phyloP scores from a whole-genome alignment of 2,888 invertebrate genomes.

The Congeria kusceri region DNA sequence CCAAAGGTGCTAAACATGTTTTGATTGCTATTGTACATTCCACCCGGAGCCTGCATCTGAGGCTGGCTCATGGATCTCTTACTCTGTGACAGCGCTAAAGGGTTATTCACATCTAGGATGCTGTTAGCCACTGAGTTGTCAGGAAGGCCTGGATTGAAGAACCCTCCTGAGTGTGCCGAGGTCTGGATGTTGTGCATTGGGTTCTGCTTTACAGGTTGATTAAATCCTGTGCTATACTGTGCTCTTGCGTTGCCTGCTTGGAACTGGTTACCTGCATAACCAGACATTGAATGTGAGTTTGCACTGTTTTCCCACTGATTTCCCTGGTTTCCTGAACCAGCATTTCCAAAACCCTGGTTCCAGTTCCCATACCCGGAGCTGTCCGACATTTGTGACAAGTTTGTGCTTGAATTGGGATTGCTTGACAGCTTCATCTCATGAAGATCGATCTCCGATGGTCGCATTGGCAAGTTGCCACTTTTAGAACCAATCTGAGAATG shows the following conservation, averaged over 20 bases:
- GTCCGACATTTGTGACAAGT: slow-evolving; percentile 30
- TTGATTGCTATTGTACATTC: not conserved
- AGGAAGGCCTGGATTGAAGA: not conserved
- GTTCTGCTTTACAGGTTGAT: no score
- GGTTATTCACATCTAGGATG: not conserved
- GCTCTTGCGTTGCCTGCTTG: not conserved
- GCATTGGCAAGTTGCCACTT: slow-evolving; percentile 26
- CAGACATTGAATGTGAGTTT: not conserved
- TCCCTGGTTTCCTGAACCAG: slow-evolving; percentile 15
- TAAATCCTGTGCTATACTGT: not conserved
- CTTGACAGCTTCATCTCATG: slow-evolving; percentile 55
- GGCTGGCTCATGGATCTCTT: not conserved
- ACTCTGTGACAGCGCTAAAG: not conserved
- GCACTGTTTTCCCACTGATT: not conserved
- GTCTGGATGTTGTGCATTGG: not conserved
- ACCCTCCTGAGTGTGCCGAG: not conserved
- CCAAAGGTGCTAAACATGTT: not conserved
- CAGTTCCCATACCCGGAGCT: slow-evolving; percentile 13
- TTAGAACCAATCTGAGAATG: slow-evolving; percentile 5
- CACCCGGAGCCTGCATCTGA: not conserved
- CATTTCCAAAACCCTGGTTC: not conserved
- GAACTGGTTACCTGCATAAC: slow-evolving; percentile 1
- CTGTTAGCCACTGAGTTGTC: not conserved
- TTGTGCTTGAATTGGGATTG: slow-evolving; percentile 35
- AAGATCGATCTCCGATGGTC: slow-evolving; percentile 63